Base-by-base conservation (phyloP, 2,888 invertebrate species). In the Amblyteles armatorius region DNA sequence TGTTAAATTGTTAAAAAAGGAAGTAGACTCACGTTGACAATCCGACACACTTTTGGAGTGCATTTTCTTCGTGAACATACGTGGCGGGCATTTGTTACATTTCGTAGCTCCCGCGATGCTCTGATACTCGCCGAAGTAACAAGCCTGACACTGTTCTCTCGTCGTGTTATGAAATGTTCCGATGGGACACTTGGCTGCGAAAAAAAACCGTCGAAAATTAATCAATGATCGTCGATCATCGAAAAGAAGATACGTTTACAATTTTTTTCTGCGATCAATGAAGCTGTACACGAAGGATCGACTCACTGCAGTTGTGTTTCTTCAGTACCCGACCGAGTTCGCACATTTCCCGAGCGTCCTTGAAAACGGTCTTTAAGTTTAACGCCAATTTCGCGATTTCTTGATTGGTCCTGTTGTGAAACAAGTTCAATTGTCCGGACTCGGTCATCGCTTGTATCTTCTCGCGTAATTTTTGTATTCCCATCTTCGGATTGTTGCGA, bases 111-210 rank as follows among this genome's bases (percentile, higher is more conserved):
- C 96, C 48, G 94, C 93, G 52, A 93, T 88, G 40, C 95, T 94
- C 88, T 96, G 96, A 89, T 95, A 96, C n/a, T 94, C 94, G 2
- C 96, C 96, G 73, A 95, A 92, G 11, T 94, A 93, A 90, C 96
- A 96, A 44, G 95, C 94, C 83, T 95, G 94, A 88, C 96, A 96
- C n/a, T 91, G 92, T 86, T 94, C 94, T 5, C 91, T 93, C 0
- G 94, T 94, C 3, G 93, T 92, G 90, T 96, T 95, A 90, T 95
- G 96, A 91, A 95, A 96, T 0, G 96, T 96, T 16, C 96, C 96
- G 85, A 94, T 93, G 2, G 96, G 96, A 90, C 96, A 96, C 91
- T 95, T 95, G 6, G 96, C 96, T 96, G 44, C 69, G 9, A 63
- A 72, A 16, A 7, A 48, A 11, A 50, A 6, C 0, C 0, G 0